A percentile compares a stretch with the other conserved stretches of the same genome.
These are phyloP conservation scores for Antedon mediterranea DNA, from an alignment of 53 echinoderm and acorn worm genomes.

Conservation along the genomic window DNA sequence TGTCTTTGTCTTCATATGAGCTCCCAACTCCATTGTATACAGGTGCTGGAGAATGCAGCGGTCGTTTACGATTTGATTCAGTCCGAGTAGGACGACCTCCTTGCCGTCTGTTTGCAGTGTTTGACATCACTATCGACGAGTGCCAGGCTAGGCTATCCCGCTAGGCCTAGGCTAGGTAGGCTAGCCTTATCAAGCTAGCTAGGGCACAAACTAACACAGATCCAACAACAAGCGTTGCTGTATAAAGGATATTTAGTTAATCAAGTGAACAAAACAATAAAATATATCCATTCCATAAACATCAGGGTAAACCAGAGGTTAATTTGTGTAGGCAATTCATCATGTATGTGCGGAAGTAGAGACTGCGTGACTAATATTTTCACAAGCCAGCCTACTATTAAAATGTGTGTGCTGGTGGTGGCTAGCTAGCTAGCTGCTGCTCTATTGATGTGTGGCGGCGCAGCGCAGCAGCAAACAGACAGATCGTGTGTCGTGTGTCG, in stretches of 20 bases:
- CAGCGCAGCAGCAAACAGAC: no score
- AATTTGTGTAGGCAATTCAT: background rate
- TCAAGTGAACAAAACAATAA: background rate
- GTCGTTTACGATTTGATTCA: constrained; percentile 38
- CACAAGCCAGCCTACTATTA: background rate
- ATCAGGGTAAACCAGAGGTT: background rate
- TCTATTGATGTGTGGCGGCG: no score
- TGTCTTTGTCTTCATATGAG: constrained; percentile 98
- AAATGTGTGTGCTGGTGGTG: no score
- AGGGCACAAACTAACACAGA: background rate
- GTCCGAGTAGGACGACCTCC: background rate
- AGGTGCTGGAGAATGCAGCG: constrained; percentile 62
- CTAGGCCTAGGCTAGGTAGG: no score
- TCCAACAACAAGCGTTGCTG: background rate
- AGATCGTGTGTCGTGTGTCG: no score
- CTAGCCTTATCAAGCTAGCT: no score
- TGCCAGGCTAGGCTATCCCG: no score
- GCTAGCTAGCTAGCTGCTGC: no score
- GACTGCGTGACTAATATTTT: background rate
- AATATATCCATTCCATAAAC: background rate
- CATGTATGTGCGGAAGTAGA: background rate
- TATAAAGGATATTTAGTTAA: background rate
- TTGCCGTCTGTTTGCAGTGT: background rate
- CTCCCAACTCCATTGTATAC: constrained; percentile 95
- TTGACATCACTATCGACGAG: background rate